phyloP scores from a whole-genome alignment of 1,140 invertebrate genomes.

The Drosophila paulistorum region DNA sequence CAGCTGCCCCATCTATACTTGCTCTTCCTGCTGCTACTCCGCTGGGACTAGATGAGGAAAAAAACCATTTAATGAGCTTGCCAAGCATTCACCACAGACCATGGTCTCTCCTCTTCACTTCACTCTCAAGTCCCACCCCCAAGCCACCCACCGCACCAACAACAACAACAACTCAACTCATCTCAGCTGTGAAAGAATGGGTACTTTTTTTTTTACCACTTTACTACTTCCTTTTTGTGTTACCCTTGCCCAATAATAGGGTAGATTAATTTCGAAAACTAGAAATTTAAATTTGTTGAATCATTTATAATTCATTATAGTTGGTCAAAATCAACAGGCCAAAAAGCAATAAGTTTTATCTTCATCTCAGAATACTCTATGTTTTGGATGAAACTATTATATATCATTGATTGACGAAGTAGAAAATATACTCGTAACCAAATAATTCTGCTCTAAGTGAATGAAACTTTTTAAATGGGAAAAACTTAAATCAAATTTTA shows the following conservation, averaged over 20 bases:
- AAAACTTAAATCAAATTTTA: too few relatives aligned
- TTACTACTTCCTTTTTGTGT: slow-evolving; percentile 14
- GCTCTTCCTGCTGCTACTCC: slow-evolving; percentile 6
- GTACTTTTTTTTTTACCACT: slow-evolving; percentile 20
- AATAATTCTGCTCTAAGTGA: too few relatives aligned
- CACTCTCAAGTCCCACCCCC: background rate
- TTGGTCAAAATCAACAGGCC: background rate
- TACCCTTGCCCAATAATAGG: slow-evolving; percentile 5
- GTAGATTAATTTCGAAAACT: slow-evolving; percentile 3
- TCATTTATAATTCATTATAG: background rate
- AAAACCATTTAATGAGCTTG: slow-evolving; percentile 64
- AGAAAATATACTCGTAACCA: too few relatives aligned
- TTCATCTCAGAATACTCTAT: too few relatives aligned
- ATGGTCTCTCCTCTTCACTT: background rate
- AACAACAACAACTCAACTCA: background rate
- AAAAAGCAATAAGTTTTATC: too few relatives aligned
- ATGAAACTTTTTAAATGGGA: too few relatives aligned
- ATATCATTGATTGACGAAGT: too few relatives aligned
- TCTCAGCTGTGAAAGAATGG: slow-evolving; percentile 22
- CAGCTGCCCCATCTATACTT: background rate
- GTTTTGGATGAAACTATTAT: too few relatives aligned
- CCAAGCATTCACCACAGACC: slow-evolving; percentile 31
- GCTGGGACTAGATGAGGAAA: slow-evolving; percentile 16
- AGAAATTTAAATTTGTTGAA: too few relatives aligned
- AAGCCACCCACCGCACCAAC: background rate